phyloP scores from a whole-genome alignment of 2,797 vertebrate species.

The Leuciscus waleckii region DNA sequence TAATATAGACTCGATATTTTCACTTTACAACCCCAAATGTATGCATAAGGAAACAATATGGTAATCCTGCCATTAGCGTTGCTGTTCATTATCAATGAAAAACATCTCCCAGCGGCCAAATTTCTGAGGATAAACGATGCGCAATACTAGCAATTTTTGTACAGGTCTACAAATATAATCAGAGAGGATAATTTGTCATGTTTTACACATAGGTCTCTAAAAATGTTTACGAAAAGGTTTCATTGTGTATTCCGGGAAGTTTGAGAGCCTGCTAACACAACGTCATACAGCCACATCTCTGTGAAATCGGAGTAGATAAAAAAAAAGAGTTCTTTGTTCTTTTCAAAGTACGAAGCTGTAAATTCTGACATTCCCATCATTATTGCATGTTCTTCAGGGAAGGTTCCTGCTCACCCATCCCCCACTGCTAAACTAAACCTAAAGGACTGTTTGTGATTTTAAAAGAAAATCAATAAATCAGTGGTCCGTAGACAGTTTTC shows the following conservation, averaged over 20 bases:
- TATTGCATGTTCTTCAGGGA: background rate
- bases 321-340: background rate
- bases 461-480: too few species aligned
- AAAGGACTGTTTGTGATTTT: background rate
- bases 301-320: background rate
- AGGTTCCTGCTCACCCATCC: constrained; percentile 2
- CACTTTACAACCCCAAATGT: background rate
- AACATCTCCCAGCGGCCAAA: background rate
- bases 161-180: too few species aligned
- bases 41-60: background rate
- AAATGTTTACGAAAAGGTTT: background rate
- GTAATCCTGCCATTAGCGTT: background rate
- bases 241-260: background rate
- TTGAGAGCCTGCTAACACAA: background rate
- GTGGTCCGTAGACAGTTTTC: background rate
- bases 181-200: background rate
- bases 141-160: background rate
- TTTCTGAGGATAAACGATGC: background rate
- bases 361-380: background rate
- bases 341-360: background rate
- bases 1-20: background rate
- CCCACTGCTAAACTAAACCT: background rate
- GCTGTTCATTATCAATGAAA: background rate
- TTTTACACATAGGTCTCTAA: background rate
- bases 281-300: background rate